phyloP scores from a whole-genome alignment of 2,888 invertebrate genomes.

The Anaspis maculata region DNA sequence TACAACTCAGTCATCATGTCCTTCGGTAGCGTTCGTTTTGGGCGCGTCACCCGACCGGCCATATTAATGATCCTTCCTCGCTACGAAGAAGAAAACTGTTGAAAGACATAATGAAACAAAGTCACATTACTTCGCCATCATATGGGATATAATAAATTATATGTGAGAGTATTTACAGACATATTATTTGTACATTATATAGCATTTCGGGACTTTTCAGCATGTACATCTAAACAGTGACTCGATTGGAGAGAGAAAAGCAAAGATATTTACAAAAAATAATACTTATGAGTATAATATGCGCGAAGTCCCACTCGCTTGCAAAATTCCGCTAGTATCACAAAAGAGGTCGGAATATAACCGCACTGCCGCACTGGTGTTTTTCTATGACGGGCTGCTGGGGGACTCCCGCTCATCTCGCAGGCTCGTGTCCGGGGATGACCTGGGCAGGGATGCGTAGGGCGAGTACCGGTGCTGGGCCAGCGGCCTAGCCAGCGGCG shows the following conservation, averaged over 20 bases:
- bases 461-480: slow-evolving; percentile 50
- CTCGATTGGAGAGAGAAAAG: too few relatives aligned
- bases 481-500: slow-evolving; percentile 50
- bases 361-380: too few relatives aligned
- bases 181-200: slow-evolving; percentile 28
- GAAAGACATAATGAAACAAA: slow-evolving; percentile 31
- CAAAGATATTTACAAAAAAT: too few relatives aligned
- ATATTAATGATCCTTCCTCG: slow-evolving; percentile 29
- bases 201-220: too few relatives aligned
- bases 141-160: slow-evolving; percentile 39
- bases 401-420: slow-evolving; percentile 45
- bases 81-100: slow-evolving; percentile 29
- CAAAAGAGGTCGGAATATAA: slow-evolving; percentile 12
- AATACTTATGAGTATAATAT: too few relatives aligned
- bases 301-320: too few relatives aligned
- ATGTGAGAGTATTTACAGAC: slow-evolving; percentile 31
- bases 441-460: slow-evolving; percentile 46
- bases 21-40: too few relatives aligned
- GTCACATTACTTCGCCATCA: slow-evolving; percentile 27
- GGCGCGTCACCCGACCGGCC: slow-evolving; percentile 26
- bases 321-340: slow-evolving; percentile 5
- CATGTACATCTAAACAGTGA: too few relatives aligned
- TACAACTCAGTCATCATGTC: slow-evolving; percentile 31
- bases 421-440: slow-evolving; percentile 53
- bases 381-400: slow-evolving; percentile 36